Percentiles rank a stretch among this genome's conserved stretches.
Conservation (phyloP, 2,797 vertebrate species). For the Lithobates pipiens region DNA sequence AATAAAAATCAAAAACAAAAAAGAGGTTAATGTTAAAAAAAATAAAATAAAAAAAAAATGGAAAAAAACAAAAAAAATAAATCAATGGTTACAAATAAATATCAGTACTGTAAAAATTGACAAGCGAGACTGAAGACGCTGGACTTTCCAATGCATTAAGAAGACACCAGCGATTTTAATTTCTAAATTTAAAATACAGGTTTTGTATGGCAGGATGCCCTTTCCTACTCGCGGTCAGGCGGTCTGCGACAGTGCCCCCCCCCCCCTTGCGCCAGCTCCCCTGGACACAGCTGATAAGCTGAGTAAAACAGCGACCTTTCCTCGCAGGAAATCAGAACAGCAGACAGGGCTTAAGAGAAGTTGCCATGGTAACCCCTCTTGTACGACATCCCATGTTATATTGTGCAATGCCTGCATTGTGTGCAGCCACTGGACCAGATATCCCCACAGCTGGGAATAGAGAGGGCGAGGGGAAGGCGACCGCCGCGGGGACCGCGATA, state of each 20-base stretch:
- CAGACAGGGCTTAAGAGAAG: conserved; percentile 21
- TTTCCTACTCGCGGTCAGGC: background rate
- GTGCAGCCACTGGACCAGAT: conserved; percentile 26
- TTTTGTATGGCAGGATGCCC: background rate
- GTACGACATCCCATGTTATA: conserved; percentile 16
- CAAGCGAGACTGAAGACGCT: too few species aligned
- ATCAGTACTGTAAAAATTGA: background rate
- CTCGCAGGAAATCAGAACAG: background rate
- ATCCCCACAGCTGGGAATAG: conserved; percentile 22
- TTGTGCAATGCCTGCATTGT: conserved; percentile 17
- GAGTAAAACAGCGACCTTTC: conserved; percentile 2
- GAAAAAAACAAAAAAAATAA: background rate
- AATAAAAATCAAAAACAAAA: too few species aligned
- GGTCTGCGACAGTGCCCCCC: background rate
- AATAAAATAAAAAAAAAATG: too few species aligned
- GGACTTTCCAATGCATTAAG: background rate
- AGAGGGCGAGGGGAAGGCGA: conserved; percentile 2
- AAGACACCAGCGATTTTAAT: background rate
- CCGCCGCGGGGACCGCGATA: background rate
- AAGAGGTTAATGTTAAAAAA: too few species aligned
- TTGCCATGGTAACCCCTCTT: conserved; percentile 58
- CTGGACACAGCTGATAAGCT: conserved; percentile 53
- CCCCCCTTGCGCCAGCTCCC: background rate
- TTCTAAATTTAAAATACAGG: background rate
- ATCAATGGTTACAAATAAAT: too few species aligned